A percentile compares a stretch with the other conserved stretches of the same genome.
Evolutionary conservation across 2,113 vertebrate species (phyloP).

Genomic region (Psilopsiagon aurifrons): DNA sequence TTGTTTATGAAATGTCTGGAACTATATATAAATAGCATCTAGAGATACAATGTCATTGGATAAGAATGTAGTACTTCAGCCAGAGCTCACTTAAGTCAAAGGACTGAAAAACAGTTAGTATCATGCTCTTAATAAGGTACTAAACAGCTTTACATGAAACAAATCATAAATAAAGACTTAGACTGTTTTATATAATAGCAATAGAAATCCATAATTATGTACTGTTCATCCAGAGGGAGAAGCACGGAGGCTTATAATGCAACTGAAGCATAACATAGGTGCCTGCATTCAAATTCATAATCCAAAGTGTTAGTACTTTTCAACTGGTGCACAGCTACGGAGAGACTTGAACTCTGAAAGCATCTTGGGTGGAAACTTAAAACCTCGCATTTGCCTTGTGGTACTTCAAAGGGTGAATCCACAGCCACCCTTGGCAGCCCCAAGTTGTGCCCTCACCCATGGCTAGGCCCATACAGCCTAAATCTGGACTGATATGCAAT

Average conservation of each 20-base stretch:
- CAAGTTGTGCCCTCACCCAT: neutral
- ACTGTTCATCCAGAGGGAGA: neutral
- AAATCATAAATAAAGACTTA: neutral
- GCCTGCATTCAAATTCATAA: neutral
- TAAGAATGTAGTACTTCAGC: constrained; percentile 13
- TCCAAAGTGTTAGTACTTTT: neutral
- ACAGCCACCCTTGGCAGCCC: neutral
- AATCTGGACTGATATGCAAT: neutral
- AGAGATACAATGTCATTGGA: neutral
- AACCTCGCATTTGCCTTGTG: neutral
- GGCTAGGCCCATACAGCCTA: neutral
- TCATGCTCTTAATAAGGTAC: neutral
- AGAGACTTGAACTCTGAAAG: neutral
- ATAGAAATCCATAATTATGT: neutral
- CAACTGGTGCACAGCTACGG: neutral
- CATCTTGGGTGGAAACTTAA: neutral
- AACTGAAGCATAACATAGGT: neutral
- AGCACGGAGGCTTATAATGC: neutral
- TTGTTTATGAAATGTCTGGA: neutral
- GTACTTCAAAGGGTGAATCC: neutral
- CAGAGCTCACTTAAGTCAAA: neutral
- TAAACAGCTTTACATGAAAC: neutral
- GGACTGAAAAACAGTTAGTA: neutral
- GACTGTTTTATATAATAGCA: neutral
- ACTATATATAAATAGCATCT: constrained; percentile 22